Conservation (phyloP, 2,797 vertebrate genomes). For the Aplochiton taeniatus region DNA sequence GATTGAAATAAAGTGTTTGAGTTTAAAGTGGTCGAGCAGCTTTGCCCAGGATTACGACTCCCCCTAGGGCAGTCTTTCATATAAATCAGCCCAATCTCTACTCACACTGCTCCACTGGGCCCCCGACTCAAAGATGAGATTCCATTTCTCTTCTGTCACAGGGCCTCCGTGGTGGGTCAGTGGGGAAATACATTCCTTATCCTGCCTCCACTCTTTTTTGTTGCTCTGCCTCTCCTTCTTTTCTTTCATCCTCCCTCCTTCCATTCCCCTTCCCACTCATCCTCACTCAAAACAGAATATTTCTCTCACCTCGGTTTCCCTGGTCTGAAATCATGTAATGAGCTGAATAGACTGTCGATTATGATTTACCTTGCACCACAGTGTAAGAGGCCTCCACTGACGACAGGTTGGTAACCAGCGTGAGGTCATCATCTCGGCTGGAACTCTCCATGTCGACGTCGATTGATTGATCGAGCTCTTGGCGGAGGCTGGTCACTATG, state of each 20-base stretch:
- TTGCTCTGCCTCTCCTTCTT: no score
- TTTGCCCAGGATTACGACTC: conserved; percentile 9
- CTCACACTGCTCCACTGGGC: conserved; percentile 10
- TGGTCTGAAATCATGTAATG: no score
- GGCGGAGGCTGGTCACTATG: conserved; percentile 86
- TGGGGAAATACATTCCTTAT: conserved; percentile 7
- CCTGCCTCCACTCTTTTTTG: neutral
- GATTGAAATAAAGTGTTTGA: conserved; percentile 31
- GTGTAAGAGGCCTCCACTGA: conserved; percentile 88
- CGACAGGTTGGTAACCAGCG: conserved; percentile 87
- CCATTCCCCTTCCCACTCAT: no score
- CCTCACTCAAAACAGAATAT: no score
- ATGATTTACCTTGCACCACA: conserved; percentile 49
- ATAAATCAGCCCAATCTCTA: conserved; percentile 23
- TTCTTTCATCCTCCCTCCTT: no score
- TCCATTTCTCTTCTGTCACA: conserved; percentile 26
- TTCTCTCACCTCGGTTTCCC: conserved; percentile 1
- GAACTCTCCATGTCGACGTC: conserved; percentile 89
- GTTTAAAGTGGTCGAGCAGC: conserved; percentile 22
- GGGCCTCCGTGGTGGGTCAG: neutral
- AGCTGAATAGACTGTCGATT: neutral
- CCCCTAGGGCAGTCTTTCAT: conserved; percentile 23
- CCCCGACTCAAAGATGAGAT: conserved; percentile 15
- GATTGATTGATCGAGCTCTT: conserved; percentile 88
- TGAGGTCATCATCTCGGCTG: conserved; percentile 87